A percentile compares a stretch with the other conserved stretches of the same genome.
Conservation (phyloP, 2,797 vertebrate species). For the Chanos chanos region DNA sequence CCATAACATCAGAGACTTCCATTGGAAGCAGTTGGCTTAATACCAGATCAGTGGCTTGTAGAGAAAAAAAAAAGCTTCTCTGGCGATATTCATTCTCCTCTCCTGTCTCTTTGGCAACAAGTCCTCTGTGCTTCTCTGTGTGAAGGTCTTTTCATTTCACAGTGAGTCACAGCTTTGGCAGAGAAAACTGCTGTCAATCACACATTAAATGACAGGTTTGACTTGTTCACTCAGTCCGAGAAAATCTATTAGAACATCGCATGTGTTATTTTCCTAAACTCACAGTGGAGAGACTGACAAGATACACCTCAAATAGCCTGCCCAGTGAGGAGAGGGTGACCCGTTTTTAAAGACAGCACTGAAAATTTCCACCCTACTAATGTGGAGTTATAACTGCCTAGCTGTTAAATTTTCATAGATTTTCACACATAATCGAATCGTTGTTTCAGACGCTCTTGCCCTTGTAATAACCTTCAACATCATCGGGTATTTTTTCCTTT, state of each 20-base stretch:
- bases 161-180: constrained; percentile 51
- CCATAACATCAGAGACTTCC: too few relatives aligned
- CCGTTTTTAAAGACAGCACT: background rate
- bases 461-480: too few relatives aligned
- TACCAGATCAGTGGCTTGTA: too few relatives aligned
- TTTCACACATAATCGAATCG: too few relatives aligned
- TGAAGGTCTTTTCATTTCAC: constrained; percentile 28
- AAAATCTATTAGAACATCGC: constrained; percentile 18
- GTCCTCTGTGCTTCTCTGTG: constrained; percentile 28
- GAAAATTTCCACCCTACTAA: too few relatives aligned
- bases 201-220: constrained; percentile 30
- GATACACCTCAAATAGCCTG: constrained; percentile 8
- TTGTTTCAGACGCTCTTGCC: too few relatives aligned
- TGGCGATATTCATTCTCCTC: background rate
- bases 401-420: too few relatives aligned
- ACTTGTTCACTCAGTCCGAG: constrained; percentile 17
- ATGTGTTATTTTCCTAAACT: constrained; percentile 25
- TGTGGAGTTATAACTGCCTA: too few relatives aligned
- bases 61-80: too few relatives aligned
- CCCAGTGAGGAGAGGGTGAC: background rate
- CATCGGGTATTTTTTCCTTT: too few relatives aligned
- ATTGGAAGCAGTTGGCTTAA: too few relatives aligned
- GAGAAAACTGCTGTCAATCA: constrained; percentile 45
- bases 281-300: constrained; percentile 1
- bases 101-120: constrained; percentile 43